Percentiles rank a stretch among this genome's conserved stretches.
These are phyloP conservation scores for Scylla paramamosain DNA, from an alignment of 1,140 invertebrate genomes.

Conservation along the genomic window DNA sequence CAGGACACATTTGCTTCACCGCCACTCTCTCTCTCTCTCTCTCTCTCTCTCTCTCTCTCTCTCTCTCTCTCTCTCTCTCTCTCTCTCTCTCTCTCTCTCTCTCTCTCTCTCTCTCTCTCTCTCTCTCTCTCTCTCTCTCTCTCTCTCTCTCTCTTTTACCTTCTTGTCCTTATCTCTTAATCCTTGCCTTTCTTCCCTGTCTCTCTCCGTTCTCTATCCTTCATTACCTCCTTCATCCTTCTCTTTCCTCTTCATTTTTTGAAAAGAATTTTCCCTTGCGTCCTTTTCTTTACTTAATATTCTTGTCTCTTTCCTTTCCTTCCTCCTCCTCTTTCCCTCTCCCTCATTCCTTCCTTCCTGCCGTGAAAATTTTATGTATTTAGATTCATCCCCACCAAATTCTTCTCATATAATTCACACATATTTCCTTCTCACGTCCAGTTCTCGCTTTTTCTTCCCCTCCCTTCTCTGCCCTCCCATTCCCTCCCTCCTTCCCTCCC, in stretches of 20 bases:
- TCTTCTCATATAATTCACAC: not conserved
- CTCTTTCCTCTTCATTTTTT: not conserved
- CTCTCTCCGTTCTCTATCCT: not conserved
- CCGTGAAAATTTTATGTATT: not conserved
- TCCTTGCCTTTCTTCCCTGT: not conserved
- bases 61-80: slow-evolving; percentile 20
- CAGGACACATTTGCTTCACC: no score
- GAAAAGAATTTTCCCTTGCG: not conserved
- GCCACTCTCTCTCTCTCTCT: no score
- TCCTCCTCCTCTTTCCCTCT: not conserved
- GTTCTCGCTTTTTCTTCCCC: not conserved
- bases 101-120: slow-evolving; percentile 20
- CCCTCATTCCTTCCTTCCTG: not conserved
- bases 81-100: slow-evolving; percentile 20
- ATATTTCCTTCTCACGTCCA: not conserved
- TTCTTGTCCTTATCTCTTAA: not conserved
- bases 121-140: slow-evolving; percentile 20
- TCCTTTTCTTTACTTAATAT: not conserved
- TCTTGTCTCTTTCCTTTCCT: not conserved
- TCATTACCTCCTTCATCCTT: not conserved
- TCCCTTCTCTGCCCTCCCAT: not conserved
- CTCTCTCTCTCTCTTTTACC: not conserved
- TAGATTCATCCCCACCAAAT: not conserved
- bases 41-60: not conserved
- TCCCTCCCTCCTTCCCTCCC: not conserved